Conservation (phyloP, 2,113 vertebrate genomes). For the Zosterops pallidus region DNA sequence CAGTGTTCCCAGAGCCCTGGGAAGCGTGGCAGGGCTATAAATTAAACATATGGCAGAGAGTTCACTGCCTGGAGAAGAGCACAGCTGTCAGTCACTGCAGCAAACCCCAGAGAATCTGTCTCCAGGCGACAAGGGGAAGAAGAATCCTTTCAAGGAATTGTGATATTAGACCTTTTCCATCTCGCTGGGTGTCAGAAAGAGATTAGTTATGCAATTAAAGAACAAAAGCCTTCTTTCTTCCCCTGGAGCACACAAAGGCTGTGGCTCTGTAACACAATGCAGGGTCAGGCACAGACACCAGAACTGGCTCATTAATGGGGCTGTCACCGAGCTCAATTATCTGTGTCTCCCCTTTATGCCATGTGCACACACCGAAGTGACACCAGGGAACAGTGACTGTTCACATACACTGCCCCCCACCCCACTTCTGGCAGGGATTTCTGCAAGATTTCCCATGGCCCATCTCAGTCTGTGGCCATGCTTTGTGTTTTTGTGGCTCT, state of each 20-base stretch:
- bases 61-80: neutral
- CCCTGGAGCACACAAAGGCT: neutral
- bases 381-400: neutral
- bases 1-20: neutral
- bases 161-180: slow-evolving; percentile 45
- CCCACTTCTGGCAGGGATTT: neutral
- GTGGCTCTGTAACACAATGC: neutral
- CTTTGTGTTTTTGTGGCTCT: neutral
- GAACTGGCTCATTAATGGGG: slow-evolving; percentile 18
- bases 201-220: slow-evolving; percentile 56
- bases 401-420: neutral
- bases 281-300: slow-evolving; percentile 10
- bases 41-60: neutral
- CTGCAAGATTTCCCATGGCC: neutral
- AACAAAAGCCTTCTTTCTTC: slow-evolving; percentile 43
- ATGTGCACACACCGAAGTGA: neutral
- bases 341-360: neutral
- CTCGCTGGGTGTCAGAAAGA: slow-evolving; percentile 27
- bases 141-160: slow-evolving; percentile 28
- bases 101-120: neutral
- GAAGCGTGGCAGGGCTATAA: neutral
- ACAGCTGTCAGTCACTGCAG: slow-evolving; percentile 33
- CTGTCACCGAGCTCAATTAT: slow-evolving; percentile 13
- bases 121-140: slow-evolving; percentile 1
- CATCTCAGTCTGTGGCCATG: neutral